A percentile compares a stretch with the other conserved stretches of the same genome.
These are phyloP conservation scores for Trachelus stipa DNA, from an alignment of 2,888 invertebrate species.

Conservation along the genomic window DNA sequence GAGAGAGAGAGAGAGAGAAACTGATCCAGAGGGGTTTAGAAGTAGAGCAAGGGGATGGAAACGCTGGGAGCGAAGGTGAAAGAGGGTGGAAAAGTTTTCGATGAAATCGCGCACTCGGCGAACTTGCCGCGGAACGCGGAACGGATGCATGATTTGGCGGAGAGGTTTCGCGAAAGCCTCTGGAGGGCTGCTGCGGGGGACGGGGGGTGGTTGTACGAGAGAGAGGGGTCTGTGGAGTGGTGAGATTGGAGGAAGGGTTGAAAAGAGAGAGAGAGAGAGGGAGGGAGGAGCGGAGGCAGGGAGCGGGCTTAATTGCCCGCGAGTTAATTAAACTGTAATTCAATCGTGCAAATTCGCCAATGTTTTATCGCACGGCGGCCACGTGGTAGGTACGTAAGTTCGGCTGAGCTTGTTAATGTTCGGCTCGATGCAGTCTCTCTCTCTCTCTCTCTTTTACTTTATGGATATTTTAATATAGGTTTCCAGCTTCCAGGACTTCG, in stretches of 20 bases:
- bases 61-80: not conserved
- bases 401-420: not conserved
- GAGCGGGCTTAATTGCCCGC: constrained; percentile 60
- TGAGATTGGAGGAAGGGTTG: constrained; percentile 9
- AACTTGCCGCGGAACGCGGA: constrained; percentile 48
- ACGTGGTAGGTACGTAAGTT: not conserved
- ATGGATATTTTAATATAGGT: not conserved
- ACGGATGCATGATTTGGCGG: constrained; percentile 33
- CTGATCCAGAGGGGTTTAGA: not conserved
- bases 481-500: not conserved
- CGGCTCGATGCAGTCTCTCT: not conserved
- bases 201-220: not conserved
- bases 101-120: constrained; percentile 55
- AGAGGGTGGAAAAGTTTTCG: constrained; percentile 52
- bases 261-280: constrained; percentile 10
- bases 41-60: constrained; percentile 7
- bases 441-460: not conserved
- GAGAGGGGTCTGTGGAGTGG: constrained; percentile 1
- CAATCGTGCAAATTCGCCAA: constrained; percentile 64
- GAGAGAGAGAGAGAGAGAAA: constrained; percentile 1
- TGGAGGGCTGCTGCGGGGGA: not conserved
- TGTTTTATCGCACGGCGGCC: constrained; percentile 54
- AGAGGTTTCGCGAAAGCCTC: constrained; percentile 45
- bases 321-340: constrained; percentile 65
- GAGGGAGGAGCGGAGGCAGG: constrained; percentile 19